Conservation (phyloP, 2,797 vertebrate species). For the Coendou prehensilis region DNA sequence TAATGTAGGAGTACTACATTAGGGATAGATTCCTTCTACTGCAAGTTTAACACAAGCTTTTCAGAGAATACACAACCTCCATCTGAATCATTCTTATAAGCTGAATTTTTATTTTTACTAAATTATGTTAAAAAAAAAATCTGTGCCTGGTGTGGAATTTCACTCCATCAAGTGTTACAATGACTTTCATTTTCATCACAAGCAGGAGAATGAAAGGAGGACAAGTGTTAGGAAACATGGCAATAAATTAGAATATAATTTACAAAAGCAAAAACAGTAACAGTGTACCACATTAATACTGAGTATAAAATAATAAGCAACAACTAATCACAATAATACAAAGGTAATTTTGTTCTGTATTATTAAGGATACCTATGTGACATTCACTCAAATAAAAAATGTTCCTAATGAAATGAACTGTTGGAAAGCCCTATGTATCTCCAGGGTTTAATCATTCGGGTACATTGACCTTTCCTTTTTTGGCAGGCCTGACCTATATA, state of each 20-base stretch:
- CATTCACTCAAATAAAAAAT: slow-evolving; percentile 95
- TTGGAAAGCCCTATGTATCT: slow-evolving; percentile 84
- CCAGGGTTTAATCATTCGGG: slow-evolving; percentile 80
- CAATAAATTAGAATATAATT: slow-evolving; percentile 99
- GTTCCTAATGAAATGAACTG: slow-evolving; percentile 92
- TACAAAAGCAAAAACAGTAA: slow-evolving; percentile 97
- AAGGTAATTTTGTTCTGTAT: slow-evolving; percentile 93
- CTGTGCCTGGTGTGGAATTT: slow-evolving; percentile 93
- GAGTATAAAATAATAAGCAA: slow-evolving; percentile 98
- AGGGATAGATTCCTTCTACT: background rate
- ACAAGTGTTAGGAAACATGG: slow-evolving; percentile 96
- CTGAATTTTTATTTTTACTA: slow-evolving; percentile 95
- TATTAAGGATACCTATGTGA: slow-evolving; percentile 95
- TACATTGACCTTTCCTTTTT: slow-evolving; percentile 84
- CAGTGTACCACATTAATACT: slow-evolving; percentile 99
- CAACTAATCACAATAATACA: slow-evolving; percentile 95
- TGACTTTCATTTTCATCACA: slow-evolving; percentile 92
- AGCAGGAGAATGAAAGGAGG: slow-evolving; percentile 95
- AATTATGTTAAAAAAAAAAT: slow-evolving; percentile 93
- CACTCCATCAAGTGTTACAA: slow-evolving; percentile 95
- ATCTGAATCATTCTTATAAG: slow-evolving; percentile 91
- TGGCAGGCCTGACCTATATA: slow-evolving; percentile 64
- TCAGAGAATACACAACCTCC: slow-evolving; percentile 86
- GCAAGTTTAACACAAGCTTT: slow-evolving; percentile 73
- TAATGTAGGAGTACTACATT: background rate